Percentiles rank a stretch among this genome's conserved stretches.
phyloP scores from a whole-genome alignment of 2,797 vertebrate genomes.

The Accipiter fasciatus region DNA sequence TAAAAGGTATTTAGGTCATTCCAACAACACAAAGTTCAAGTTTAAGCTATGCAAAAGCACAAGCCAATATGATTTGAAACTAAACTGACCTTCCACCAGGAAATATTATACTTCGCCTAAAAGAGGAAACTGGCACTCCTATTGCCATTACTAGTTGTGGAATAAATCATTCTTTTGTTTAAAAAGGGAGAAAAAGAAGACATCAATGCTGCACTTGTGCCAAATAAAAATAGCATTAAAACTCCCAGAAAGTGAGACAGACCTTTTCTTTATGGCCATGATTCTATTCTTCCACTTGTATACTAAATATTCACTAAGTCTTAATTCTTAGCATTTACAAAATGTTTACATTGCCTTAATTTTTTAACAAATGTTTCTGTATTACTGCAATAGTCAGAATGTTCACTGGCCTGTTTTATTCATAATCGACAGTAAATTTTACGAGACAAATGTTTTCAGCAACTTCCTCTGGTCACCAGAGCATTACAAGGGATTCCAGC shows the following conservation, averaged over 20 bases:
- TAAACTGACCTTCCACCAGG: not conserved
- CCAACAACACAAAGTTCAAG: not conserved
- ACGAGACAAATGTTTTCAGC: not conserved
- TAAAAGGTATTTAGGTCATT: not conserved
- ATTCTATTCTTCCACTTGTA: not conserved
- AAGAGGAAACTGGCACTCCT: slow-evolving; percentile 10
- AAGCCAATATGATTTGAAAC: not conserved
- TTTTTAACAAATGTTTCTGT: not conserved
- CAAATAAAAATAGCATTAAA: not conserved
- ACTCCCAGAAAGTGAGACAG: not conserved
- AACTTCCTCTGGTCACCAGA: not conserved
- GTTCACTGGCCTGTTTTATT: not conserved
- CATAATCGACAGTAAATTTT: not conserved
- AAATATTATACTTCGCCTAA: not conserved
- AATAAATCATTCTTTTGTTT: not conserved
- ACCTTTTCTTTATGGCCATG: not conserved
- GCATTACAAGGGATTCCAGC: not conserved
- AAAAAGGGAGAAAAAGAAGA: not conserved
- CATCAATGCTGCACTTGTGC: not conserved
- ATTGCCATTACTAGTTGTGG: not conserved
- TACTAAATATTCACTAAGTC: not conserved
- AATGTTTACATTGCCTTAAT: not conserved
- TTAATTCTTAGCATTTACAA: not conserved
- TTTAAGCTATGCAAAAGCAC: not conserved
- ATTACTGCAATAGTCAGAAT: not conserved